Evolutionary conservation across 2,888 invertebrate species (phyloP).

Genomic region (Unio pictorum): DNA sequence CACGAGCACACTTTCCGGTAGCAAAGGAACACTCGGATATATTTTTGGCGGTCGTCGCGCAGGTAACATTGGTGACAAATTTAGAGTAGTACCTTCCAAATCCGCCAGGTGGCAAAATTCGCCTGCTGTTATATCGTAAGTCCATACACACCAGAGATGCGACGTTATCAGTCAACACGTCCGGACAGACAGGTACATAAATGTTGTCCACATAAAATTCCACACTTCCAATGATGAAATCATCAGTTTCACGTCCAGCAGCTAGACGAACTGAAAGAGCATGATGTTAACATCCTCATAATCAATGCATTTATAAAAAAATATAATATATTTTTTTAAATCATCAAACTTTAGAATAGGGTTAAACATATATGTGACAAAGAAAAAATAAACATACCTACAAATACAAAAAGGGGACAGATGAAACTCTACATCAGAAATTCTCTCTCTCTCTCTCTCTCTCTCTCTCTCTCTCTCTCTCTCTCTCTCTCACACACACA

Average conservation of each 20-base stretch:
- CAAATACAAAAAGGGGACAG: too few species aligned
- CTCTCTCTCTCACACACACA: too few species aligned
- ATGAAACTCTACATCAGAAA: too few species aligned
- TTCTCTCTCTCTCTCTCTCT: too few species aligned
- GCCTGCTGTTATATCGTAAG: slow-evolving; percentile 39
- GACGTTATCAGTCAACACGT: slow-evolving; percentile 22
- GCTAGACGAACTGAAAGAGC: slow-evolving; percentile 24
- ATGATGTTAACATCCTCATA: too few species aligned
- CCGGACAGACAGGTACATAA: slow-evolving; percentile 85
- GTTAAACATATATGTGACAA: too few species aligned
- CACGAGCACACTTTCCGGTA: slow-evolving; percentile 18
- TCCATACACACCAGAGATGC: slow-evolving; percentile 55
- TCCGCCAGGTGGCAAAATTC: slow-evolving; percentile 29
- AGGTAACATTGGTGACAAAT: slow-evolving; percentile 17
- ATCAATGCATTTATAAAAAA: too few species aligned
- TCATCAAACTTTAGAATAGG: too few species aligned
- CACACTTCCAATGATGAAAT: slow-evolving; percentile 75
- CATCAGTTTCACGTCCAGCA: slow-evolving; percentile 10
- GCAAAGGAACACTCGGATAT: slow-evolving; percentile 27
- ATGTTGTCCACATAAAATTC: slow-evolving; percentile 80
- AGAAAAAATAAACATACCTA: too few species aligned
- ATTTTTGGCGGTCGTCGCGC: slow-evolving; percentile 26
- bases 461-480: too few species aligned
- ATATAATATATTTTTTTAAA: too few species aligned
- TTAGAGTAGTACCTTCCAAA: slow-evolving; percentile 19